A percentile compares a stretch with the other conserved stretches of the same genome.
Evolutionary conservation across 2,113 vertebrate species (phyloP).

Genomic region (Eidolon helvum): DNA sequence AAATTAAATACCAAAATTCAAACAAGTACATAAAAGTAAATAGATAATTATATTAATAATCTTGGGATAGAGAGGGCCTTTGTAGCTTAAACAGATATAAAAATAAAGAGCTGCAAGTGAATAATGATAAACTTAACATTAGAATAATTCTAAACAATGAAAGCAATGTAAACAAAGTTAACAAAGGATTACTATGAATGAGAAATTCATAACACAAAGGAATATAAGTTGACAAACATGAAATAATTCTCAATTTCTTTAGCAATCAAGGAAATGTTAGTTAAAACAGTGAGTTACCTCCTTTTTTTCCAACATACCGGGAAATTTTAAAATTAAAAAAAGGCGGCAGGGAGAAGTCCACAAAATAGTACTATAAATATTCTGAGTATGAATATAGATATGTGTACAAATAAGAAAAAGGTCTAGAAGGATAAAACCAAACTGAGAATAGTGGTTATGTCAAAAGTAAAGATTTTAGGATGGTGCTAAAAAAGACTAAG

Average conservation of each 20-base stretch:
- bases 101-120: not conserved
- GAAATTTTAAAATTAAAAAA: not conserved
- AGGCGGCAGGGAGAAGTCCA: not conserved
- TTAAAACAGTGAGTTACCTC: not conserved
- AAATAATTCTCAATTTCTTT: constrained; percentile 37
- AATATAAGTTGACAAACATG: not conserved
- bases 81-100: constrained; percentile 2
- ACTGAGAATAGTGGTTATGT: not conserved
- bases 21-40: not conserved
- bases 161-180: constrained; percentile 1
- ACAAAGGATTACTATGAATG: not conserved
- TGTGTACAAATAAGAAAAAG: not conserved
- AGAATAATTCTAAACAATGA: constrained; percentile 1
- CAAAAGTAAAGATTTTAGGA: constrained; percentile 34
- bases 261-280: not conserved
- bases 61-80: not conserved
- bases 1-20: constrained; percentile 37
- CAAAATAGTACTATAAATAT: not conserved
- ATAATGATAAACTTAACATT: constrained; percentile 2
- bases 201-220: not conserved
- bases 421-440: not conserved
- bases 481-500: not conserved
- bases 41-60: not conserved
- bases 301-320: not conserved
- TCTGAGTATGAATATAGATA: not conserved